Conservation (phyloP, 1,140 invertebrate genomes). For the Tetramorium alpestre region DNA sequence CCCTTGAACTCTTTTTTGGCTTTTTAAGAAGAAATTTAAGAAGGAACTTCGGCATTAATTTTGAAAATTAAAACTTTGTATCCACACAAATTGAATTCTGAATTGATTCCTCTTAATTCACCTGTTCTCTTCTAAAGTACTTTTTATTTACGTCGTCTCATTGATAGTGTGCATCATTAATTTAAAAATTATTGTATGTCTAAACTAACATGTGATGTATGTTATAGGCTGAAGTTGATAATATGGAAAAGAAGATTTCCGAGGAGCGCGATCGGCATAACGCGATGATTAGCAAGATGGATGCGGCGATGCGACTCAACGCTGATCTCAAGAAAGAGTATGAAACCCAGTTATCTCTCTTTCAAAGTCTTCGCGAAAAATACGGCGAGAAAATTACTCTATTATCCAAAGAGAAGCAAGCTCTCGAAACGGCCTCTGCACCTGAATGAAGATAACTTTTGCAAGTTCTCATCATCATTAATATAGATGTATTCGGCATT, state of each 20-base stretch:
- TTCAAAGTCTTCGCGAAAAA: constrained; percentile 85
- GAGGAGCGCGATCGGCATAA: constrained; percentile 90
- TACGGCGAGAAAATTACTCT: constrained; percentile 85
- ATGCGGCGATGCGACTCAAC: constrained; percentile 89
- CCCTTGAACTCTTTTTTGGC: background rate
- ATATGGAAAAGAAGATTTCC: constrained; percentile 89
- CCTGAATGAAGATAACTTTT: constrained; percentile 45
- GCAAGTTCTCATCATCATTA: background rate
- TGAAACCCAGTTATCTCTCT: constrained; percentile 90
- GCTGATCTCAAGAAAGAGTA: constrained; percentile 91
- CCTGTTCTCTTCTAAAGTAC: background rate
- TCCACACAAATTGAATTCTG: background rate
- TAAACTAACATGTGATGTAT: background rate
- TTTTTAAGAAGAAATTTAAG: background rate
- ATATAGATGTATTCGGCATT: background rate
- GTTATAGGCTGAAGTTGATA: constrained; percentile 88
- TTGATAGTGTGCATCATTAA: background rate
- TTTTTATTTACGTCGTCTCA: background rate
- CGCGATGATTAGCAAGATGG: constrained; percentile 89
- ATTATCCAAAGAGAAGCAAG: constrained; percentile 82
- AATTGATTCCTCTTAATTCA: background rate
- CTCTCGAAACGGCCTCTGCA: constrained; percentile 66
- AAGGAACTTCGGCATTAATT: background rate
- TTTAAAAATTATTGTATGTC: background rate
- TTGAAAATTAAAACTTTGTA: background rate